A percentile compares a stretch with the other conserved stretches of the same genome.
Evolutionary conservation across 2,797 vertebrate genomes (phyloP).

Genomic region (Pantherophis vulpinus): DNA sequence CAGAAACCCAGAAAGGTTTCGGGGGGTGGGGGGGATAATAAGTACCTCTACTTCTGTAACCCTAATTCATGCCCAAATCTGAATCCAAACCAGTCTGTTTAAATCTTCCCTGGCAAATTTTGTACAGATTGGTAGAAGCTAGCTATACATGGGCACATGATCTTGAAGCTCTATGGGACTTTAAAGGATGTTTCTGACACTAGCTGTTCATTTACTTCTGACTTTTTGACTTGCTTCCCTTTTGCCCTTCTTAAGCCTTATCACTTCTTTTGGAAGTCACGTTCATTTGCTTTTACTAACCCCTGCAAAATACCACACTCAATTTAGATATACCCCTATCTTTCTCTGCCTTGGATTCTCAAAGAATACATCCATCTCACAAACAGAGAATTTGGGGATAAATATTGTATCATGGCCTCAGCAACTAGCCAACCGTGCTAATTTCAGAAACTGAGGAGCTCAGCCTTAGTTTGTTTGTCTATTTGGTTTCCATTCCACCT

Average conservation of each 20-base stretch:
- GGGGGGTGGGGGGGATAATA: neutral
- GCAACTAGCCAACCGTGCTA: neutral
- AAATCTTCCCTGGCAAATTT: neutral
- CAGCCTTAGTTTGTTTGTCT: neutral
- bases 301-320: neutral
- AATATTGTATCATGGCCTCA: neutral
- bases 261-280: neutral
- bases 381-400: neutral
- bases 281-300: neutral
- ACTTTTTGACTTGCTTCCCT: neutral
- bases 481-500: neutral
- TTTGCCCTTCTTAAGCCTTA: neutral
- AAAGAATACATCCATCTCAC: neutral
- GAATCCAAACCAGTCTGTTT: neutral
- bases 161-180: neutral
- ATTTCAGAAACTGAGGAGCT: neutral
- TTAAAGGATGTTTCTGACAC: neutral
- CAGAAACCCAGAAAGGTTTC: neutral
- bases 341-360: neutral
- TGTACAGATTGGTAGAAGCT: neutral
- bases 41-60: neutral
- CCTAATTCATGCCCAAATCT: neutral
- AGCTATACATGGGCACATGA: neutral
- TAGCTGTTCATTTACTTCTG: neutral
- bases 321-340: no score